Conservation (phyloP, 1,140 invertebrate genomes). For the Thalassaphorura encarpata region DNA sequence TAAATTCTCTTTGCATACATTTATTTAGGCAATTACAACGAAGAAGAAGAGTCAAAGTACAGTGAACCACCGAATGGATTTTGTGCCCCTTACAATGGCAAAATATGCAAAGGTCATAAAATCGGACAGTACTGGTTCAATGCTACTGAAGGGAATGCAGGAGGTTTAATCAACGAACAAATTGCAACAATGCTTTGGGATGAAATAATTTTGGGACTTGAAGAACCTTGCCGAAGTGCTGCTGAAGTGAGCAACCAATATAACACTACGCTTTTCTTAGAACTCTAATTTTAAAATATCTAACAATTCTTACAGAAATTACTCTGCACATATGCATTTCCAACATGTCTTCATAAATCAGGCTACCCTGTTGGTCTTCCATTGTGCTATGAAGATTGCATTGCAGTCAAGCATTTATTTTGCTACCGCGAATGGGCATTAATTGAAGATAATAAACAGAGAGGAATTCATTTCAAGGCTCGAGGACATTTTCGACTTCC, state of each 20-base stretch:
- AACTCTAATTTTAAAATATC: not conserved
- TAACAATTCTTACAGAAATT: conserved; percentile 49
- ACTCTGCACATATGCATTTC: conserved; percentile 84
- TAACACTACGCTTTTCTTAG: not conserved
- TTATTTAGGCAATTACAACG: conserved; percentile 10
- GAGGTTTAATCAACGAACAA: conserved; percentile 69
- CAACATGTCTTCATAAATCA: conserved; percentile 61
- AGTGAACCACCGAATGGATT: conserved; percentile 46
- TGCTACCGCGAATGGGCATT: conserved; percentile 88
- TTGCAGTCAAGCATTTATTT: conserved; percentile 75
- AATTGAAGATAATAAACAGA: conserved; percentile 76
- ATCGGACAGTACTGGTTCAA: conserved; percentile 73
- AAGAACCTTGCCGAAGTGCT: conserved; percentile 68
- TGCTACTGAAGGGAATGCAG: conserved; percentile 50
- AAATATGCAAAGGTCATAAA: conserved; percentile 72
- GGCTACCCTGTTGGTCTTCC: conserved; percentile 48
- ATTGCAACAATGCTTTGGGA: conserved; percentile 71
- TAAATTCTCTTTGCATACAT: not conserved
- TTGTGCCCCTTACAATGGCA: conserved; percentile 79
- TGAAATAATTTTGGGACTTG: conserved; percentile 65
- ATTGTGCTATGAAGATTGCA: conserved; percentile 83
- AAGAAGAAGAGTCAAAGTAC: conserved; percentile 28
- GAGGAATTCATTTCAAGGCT: conserved; percentile 63
- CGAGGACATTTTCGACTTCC: conserved; percentile 78
- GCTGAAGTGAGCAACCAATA: conserved; percentile 53